Conservation (phyloP, 1,140 invertebrate genomes). For the Procambarus clarkii region DNA sequence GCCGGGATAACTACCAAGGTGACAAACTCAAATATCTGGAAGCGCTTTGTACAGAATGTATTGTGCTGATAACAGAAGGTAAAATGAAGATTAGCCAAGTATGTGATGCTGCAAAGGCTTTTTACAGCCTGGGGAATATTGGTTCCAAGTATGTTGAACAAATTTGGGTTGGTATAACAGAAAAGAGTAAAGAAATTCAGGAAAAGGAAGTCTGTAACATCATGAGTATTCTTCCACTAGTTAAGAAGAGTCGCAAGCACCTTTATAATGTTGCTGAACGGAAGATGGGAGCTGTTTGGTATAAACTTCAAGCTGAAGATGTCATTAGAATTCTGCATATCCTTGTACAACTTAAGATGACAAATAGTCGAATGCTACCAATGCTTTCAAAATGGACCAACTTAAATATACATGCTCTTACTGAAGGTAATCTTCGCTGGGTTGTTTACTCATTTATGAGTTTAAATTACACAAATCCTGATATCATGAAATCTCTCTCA, state of each 20-base stretch:
- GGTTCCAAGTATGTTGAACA: slow-evolving; percentile 79
- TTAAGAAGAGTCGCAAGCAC: slow-evolving; percentile 81
- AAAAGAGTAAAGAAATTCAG: slow-evolving; percentile 80
- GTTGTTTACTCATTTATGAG: slow-evolving; percentile 80
- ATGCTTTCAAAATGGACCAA: slow-evolving; percentile 80
- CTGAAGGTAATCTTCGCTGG: slow-evolving; percentile 80
- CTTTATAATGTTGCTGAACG: slow-evolving; percentile 82
- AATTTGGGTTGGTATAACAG: slow-evolving; percentile 83
- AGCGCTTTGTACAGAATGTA: slow-evolving; percentile 80
- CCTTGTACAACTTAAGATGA: slow-evolving; percentile 75
- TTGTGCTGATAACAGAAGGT: slow-evolving; percentile 81
- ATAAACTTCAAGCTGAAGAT: slow-evolving; percentile 78
- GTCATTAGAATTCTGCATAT: slow-evolving; percentile 80
- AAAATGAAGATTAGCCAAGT: slow-evolving; percentile 81
- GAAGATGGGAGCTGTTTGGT: slow-evolving; percentile 79
- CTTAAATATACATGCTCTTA: slow-evolving; percentile 80
- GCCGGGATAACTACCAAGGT: slow-evolving; percentile 76
- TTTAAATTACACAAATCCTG: slow-evolving; percentile 78
- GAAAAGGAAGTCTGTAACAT: slow-evolving; percentile 79
- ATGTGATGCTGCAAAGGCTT: slow-evolving; percentile 78
- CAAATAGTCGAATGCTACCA: slow-evolving; percentile 76
- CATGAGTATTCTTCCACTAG: slow-evolving; percentile 79
- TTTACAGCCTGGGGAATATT: slow-evolving; percentile 76
- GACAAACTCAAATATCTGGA: slow-evolving; percentile 78
- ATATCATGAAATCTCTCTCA: slow-evolving; percentile 80